Conservation (phyloP, 2,888 invertebrate genomes). For the Trissolcus japonicus region DNA sequence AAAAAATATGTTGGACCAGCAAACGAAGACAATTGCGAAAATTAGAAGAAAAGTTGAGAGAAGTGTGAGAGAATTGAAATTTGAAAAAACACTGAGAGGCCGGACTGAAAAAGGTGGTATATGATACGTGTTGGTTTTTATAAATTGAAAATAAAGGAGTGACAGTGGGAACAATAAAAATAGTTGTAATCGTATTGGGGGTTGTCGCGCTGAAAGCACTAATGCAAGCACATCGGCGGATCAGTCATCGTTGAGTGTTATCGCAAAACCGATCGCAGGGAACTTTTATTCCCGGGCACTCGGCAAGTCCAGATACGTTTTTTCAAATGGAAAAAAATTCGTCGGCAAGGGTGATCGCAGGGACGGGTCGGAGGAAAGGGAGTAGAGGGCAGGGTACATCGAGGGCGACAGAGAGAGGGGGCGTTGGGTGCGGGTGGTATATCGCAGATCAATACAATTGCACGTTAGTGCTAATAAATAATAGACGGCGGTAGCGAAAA, state of each 20-base stretch:
- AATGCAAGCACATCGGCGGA: constrained; percentile 60
- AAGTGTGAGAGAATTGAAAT: too few relatives aligned
- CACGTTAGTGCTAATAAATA: constrained; percentile 77
- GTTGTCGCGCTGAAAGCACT: constrained; percentile 52
- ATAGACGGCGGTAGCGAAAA: constrained; percentile 76
- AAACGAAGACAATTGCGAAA: too few relatives aligned
- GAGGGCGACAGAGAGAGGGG: constrained; percentile 29
- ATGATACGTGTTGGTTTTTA: constrained; percentile 13
- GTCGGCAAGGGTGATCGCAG: constrained; percentile 70
- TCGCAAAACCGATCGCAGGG: constrained; percentile 73
- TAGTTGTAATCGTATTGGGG: constrained; percentile 52
- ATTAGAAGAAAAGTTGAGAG: too few relatives aligned
- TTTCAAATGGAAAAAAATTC: constrained; percentile 75
- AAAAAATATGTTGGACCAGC: too few relatives aligned
- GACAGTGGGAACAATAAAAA: constrained; percentile 41
- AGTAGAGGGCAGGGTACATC: constrained; percentile 14
- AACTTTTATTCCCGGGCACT: constrained; percentile 73
- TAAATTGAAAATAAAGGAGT: constrained; percentile 34
- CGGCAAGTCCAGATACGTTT: constrained; percentile 75
- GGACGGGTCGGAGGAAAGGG: constrained; percentile 59
- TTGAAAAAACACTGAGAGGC: background rate
- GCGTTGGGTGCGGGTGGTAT: constrained; percentile 67
- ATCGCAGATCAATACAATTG: constrained; percentile 77
- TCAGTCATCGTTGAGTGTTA: constrained; percentile 69
- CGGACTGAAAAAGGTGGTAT: background rate